Conservation (phyloP, 2,888 invertebrate genomes). For the Erebia palarica region DNA sequence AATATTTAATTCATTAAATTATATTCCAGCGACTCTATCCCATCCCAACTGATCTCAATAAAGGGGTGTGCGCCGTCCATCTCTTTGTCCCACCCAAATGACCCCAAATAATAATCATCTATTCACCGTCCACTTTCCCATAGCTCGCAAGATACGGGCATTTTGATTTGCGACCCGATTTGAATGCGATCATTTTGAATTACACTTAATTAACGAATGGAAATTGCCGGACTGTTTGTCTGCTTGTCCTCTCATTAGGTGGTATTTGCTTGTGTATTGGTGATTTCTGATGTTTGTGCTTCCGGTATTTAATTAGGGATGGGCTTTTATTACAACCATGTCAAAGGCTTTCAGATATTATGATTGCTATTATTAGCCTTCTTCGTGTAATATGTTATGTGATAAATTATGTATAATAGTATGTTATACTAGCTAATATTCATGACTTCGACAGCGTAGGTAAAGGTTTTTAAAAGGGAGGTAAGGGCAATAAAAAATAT, state of each 20-base stretch:
- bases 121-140: slow-evolving; percentile 77
- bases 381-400: not conserved
- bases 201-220: slow-evolving; percentile 71
- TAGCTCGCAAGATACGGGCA: slow-evolving; percentile 72
- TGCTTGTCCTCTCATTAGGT: slow-evolving; percentile 51
- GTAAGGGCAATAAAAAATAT: too few relatives aligned
- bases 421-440: too few relatives aligned
- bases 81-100: slow-evolving; percentile 75
- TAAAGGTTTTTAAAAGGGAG: too few relatives aligned
- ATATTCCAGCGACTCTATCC: slow-evolving; percentile 48
- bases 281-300: slow-evolving; percentile 25
- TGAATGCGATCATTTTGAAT: slow-evolving; percentile 72
- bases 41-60: slow-evolving; percentile 46
- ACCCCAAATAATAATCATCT: slow-evolving; percentile 77
- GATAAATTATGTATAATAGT: not conserved
- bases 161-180: slow-evolving; percentile 74
- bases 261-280: slow-evolving; percentile 35
- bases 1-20: too few relatives aligned
- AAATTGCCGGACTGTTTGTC: slow-evolving; percentile 56
- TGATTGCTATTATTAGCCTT: slow-evolving; percentile 5
- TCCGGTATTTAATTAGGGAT: slow-evolving; percentile 21
- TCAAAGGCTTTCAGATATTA: slow-evolving; percentile 9
- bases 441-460: too few relatives aligned
- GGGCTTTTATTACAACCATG: slow-evolving; percentile 5
- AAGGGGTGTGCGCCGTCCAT: slow-evolving; percentile 64